Evolutionary conservation across 2,113 vertebrate species (phyloP), one percentile per base, ranked within the genome.

Genomic region (Steatornis caripensis): DNA sequence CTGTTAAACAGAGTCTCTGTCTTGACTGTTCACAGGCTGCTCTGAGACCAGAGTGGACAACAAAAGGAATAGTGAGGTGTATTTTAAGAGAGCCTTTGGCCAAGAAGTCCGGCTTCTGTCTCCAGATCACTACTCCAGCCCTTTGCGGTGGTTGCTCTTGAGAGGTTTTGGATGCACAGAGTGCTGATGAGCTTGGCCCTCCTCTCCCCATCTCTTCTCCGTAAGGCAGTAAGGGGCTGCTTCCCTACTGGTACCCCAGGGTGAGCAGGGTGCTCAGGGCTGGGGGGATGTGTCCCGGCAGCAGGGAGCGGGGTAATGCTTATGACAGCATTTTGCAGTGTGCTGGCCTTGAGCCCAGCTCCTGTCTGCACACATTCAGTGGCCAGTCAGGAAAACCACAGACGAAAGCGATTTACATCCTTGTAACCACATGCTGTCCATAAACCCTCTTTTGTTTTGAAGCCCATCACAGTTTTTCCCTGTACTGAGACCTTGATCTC

Each of bases 61-160:
- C 34, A 89, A 78, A 90, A 91, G 12, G 11, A 82, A 39, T 9
- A 75, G 15, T 29, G n/a, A 8, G 2, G 12, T 71, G 37, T 64
- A 34, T 91, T 82, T 85, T 66, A 54, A 45, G 29, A 45, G 27
- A 79, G 2, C 14, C 15, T 17, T 53, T 2, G 3, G 7, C n/a
- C 69, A 46, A 72, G 17, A 84, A 72, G 49, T 37, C 12, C 18
- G 15, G 15, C 19, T 45, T 62, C 3, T 82, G 12, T 77, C n/a
- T 72, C 15, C n/a, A 57, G 32, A 16, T 64, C 39, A 4, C 10
- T 34, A 15, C 34, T 81, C 10, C 46, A 48, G 14, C 41, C 26
- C 21, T 57, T 58, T 62, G 51, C 2, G 3, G 9, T 29, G 22
- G 17, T 32, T 0, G 0, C 4, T 66, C 41, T 36, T 0, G 0